phyloP scores from a whole-genome alignment of 2,113 vertebrate species.

The Pedetes capensis region DNA sequence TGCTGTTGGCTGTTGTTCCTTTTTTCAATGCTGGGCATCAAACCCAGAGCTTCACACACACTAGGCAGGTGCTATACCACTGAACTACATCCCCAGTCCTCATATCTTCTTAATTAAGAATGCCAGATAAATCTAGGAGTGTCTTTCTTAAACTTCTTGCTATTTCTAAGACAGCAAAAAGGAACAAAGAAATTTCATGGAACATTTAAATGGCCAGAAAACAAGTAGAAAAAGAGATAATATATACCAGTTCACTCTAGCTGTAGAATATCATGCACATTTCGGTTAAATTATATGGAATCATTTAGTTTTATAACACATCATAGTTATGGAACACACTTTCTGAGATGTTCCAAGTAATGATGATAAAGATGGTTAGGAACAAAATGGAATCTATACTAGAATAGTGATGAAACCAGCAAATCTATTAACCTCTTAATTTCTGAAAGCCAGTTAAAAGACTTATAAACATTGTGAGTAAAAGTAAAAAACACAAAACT shows the following conservation, averaged over 20 bases:
- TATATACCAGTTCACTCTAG: not conserved
- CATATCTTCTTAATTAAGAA: not conserved
- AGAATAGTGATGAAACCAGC: not conserved
- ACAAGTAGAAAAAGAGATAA: not conserved
- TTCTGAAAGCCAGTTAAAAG: not conserved
- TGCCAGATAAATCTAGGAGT: not conserved
- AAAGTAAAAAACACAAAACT: not conserved
- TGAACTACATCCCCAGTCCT: not conserved
- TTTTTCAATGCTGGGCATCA: not conserved
- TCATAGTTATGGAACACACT: not conserved
- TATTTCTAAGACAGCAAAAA: not conserved
- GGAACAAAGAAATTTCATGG: not conserved
- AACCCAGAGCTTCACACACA: not conserved
- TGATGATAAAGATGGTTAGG: not conserved
- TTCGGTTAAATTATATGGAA: not conserved
- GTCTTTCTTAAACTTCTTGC: not conserved
- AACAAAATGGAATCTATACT: not conserved
- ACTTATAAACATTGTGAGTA: not conserved
- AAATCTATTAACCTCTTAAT: not conserved
- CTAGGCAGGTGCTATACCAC: not conserved
- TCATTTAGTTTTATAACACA: not conserved
- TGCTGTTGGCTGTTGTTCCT: not conserved
- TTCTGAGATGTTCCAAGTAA: not conserved
- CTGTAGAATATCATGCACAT: not conserved
- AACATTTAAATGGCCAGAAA: not conserved